Conservation (phyloP, 2,888 invertebrate species). For the Scotopteryx bipunctaria region DNA sequence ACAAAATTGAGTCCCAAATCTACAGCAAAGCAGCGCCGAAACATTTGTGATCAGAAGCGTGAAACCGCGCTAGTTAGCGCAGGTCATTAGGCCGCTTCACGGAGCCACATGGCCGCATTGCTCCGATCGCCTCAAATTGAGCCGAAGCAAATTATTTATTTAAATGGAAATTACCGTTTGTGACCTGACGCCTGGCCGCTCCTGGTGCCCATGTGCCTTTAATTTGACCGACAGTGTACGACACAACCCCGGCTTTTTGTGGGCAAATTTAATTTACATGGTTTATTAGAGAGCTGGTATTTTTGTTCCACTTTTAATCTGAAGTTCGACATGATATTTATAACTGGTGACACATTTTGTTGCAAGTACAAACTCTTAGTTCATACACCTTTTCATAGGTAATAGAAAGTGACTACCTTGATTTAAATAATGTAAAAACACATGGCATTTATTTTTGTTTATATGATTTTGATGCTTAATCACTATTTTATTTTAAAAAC, state of each 20-base stretch:
- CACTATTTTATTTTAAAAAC: no score
- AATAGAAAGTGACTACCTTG: no score
- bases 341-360: not conserved
- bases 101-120: slow-evolving; percentile 66
- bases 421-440: no score
- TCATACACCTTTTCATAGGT: no score
- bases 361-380: no score
- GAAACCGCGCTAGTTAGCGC: slow-evolving; percentile 75
- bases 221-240: slow-evolving; percentile 61
- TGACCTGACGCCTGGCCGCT: slow-evolving; percentile 50
- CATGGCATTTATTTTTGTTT: slow-evolving; percentile 10
- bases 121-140: slow-evolving; percentile 60
- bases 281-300: slow-evolving; percentile 41
- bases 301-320: not conserved
- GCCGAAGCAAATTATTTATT: slow-evolving; percentile 80
- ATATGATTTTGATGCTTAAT: not conserved
- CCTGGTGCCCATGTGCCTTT: slow-evolving; percentile 65
- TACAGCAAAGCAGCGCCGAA: slow-evolving; percentile 15
- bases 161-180: slow-evolving; percentile 76
- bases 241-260: slow-evolving; percentile 52
- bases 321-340: not conserved
- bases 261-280: slow-evolving; percentile 52
- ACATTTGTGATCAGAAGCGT: slow-evolving; percentile 62
- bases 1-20: not conserved
- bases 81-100: slow-evolving; percentile 69